Conservation (phyloP, 2,888 invertebrate species). For the Lottia scabra region DNA sequence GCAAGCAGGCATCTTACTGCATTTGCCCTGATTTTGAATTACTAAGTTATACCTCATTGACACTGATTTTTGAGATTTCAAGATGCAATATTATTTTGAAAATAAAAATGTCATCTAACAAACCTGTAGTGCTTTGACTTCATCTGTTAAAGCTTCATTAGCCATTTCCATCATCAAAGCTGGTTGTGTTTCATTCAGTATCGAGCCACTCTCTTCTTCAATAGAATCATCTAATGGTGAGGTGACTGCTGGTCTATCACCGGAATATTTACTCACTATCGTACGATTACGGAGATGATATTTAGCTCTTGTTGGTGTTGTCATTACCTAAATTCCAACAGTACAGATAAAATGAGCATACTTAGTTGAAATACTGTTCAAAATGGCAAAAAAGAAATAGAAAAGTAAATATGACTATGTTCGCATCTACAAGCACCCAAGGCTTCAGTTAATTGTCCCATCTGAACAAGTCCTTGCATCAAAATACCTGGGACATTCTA, state of each 20-base stretch:
- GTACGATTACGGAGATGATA: conserved; percentile 47
- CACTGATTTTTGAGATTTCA: too few relatives aligned
- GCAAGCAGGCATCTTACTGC: too few relatives aligned
- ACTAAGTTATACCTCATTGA: too few relatives aligned
- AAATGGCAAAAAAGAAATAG: too few relatives aligned
- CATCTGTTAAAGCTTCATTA: conserved; percentile 50
- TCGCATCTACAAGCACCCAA: too few relatives aligned
- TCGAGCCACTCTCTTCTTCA: conserved; percentile 31
- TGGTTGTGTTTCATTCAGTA: conserved; percentile 39
- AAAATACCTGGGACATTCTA: too few relatives aligned
- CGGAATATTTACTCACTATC: conserved; percentile 23
- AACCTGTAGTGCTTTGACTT: conserved; percentile 53
- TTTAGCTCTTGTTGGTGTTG: conserved; percentile 53
- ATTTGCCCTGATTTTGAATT: too few relatives aligned
- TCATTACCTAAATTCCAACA: conserved; percentile 48
- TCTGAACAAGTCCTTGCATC: too few relatives aligned
- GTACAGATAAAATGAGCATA: not conserved
- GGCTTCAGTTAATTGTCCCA: too few relatives aligned
- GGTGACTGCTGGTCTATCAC: conserved; percentile 5
- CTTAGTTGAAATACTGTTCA: not conserved
- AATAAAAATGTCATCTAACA: too few relatives aligned
- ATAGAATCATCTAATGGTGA: not conserved
- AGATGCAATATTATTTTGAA: too few relatives aligned
- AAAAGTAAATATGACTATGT: too few relatives aligned
- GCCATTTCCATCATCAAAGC: conserved; percentile 42